Conservation (phyloP, 2,888 invertebrate species). For the Aspidiotus destructor region DNA sequence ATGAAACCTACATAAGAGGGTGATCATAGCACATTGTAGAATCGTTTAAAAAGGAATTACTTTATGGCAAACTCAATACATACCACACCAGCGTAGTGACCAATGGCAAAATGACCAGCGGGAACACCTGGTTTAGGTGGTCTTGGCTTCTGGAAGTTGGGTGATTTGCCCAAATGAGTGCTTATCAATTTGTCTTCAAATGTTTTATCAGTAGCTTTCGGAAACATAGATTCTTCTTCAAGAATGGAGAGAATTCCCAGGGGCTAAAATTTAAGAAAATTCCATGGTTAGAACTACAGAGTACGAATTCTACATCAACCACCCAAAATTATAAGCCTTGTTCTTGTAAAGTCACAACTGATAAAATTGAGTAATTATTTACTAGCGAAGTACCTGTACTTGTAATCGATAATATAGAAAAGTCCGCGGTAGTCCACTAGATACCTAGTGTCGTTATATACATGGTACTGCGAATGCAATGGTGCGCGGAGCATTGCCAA, state of each 20-base stretch:
- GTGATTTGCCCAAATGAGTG: constrained; percentile 98
- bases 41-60: not conserved
- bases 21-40: not conserved
- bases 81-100: constrained; percentile 98
- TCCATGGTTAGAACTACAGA: no score
- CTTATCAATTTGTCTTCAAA: constrained; percentile 97
- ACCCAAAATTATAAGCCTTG: no score
- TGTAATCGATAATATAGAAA: no score
- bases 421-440: no score
- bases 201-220: constrained; percentile 97
- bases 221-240: constrained; percentile 99
- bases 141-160: constrained; percentile 92
- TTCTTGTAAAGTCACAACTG: no score
- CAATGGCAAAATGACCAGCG: constrained; percentile 96
- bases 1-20: constrained; percentile 63
- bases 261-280: constrained; percentile 55
- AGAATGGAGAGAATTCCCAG: constrained; percentile 99
- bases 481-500: no score
- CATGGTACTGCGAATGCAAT: no score
- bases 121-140: constrained; percentile 95
- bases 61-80: constrained; percentile 44
- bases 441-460: no score
- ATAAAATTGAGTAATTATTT: no score
- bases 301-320: no score
- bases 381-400: no score